Base-by-base conservation (phyloP, 2,113 vertebrate genomes). In the Dipodomys stephensi region DNA sequence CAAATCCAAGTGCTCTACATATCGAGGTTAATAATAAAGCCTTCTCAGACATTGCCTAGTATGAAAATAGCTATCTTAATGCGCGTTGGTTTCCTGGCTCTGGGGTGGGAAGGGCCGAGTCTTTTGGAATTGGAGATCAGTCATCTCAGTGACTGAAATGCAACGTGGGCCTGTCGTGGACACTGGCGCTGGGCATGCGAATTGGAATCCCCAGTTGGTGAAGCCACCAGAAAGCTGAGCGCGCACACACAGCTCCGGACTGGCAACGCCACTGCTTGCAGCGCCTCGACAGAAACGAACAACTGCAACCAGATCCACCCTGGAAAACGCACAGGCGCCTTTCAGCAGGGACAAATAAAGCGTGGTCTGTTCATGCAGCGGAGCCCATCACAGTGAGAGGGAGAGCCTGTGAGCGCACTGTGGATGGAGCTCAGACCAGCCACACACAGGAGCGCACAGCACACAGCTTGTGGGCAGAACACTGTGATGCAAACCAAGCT, bases 91-190 rank as follows among this genome's bases (percentile, higher is more conserved):
- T 12, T 35, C 30, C 10, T 71, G 53, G 13, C 23, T 77, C 64
- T 73, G 20, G 46, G 8, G 12, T 82, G 30, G 65, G 57, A 89
- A 79, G 11, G 4, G 88, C 32, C 30, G 12, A 44, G 27, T 78
- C 28, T 65, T 86, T 87, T 25, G 90, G 76, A 93, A 91, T 81
- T 82, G 49, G 12, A 1, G 94, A 83, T 69, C 69, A 68, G 53
- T 68, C 68, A 89, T 35, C 80, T 89, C 74, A 78, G 67, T 46
- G 82, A 78, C 25, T 76, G 93, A 39, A 39, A 39, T 39, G 39
- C 39, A 3, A 39, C 5, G 39, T 39, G 39, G 39, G 39, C 39
- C 39, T 39, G 39, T 39, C 5, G 39, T 39, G 39, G 39, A 39
- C 39, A 39, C 4, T 4, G 5, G 39, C 39, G 39, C 39, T 39